Evolutionary conservation across 2,797 vertebrate genomes (phyloP).

Genomic region (Sylvia borin): DNA sequence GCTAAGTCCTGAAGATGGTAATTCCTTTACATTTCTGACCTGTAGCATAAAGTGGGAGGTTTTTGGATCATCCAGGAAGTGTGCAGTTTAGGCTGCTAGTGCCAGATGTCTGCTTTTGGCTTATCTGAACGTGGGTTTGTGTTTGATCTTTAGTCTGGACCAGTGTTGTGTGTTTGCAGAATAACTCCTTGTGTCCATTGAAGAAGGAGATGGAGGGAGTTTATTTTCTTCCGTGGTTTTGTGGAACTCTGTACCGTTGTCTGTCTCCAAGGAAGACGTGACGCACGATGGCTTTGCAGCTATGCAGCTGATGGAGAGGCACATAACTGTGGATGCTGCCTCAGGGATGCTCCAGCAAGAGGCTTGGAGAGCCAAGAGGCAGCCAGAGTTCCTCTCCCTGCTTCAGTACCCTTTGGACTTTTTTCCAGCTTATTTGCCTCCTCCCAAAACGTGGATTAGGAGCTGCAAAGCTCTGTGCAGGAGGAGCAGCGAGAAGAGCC

Average conservation of each 20-base stretch:
- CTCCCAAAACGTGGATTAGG: neutral
- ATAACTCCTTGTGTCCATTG: neutral
- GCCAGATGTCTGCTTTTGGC: conserved; percentile 10
- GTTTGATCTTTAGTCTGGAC: neutral
- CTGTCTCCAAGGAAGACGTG: conserved; percentile 54
- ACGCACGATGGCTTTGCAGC: conserved; percentile 37
- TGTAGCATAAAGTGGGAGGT: neutral
- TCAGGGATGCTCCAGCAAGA: neutral
- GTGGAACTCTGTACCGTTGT: neutral
- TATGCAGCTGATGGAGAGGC: conserved; percentile 22
- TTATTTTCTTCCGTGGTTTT: conserved; percentile 41
- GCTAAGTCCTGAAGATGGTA: neutral
- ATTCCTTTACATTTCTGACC: neutral
- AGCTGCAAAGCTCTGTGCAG: neutral
- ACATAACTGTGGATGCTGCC: neutral
- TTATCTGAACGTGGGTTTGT: neutral
- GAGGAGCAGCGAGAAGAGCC: neutral
- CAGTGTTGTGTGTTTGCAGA: neutral
- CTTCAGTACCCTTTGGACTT: neutral
- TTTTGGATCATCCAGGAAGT: neutral
- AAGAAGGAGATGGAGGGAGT: neutral
- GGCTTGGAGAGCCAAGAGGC: neutral
- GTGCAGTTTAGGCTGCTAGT: neutral
- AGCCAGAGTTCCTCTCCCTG: neutral
- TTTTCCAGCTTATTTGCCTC: neutral